These are phyloP conservation scores for Augochlorella aurata DNA, from an alignment of 2,888 invertebrate genomes.

Conservation along the genomic window DNA sequence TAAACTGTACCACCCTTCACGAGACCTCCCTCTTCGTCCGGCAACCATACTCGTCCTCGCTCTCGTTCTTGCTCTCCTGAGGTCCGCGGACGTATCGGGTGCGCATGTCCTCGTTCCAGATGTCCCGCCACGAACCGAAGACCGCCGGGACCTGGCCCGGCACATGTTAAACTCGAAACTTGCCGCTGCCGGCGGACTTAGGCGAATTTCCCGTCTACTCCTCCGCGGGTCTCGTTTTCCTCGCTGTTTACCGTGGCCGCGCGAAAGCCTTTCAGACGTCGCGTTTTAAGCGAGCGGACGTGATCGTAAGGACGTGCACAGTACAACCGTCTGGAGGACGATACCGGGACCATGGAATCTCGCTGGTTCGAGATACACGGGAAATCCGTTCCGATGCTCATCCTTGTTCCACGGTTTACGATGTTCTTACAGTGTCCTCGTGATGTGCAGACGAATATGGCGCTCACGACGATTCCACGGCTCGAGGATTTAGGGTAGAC, in stretches of 20 bases:
- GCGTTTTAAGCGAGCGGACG: constrained; percentile 26
- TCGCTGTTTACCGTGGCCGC: constrained; percentile 14
- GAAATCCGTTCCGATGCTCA: constrained; percentile 37
- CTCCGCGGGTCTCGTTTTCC: not conserved
- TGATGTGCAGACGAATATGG: not conserved
- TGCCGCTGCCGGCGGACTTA: not conserved
- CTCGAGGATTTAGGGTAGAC: not conserved
- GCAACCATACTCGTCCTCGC: not conserved
- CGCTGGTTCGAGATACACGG: constrained; percentile 13
- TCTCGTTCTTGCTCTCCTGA: not conserved
- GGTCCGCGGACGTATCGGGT: constrained; percentile 32
- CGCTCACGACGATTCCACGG: not conserved
- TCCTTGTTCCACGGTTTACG: constrained; percentile 28
- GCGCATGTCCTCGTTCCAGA: constrained; percentile 49
- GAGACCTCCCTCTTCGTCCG: constrained; percentile 2
- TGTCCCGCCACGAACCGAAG: constrained; percentile 15
- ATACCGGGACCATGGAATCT: too few species aligned
- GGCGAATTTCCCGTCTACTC: constrained; percentile 32
- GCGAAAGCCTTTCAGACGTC: constrained; percentile 40
- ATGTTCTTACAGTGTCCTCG: not conserved
- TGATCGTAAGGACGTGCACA: constrained; percentile 23
- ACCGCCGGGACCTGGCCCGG: not conserved
- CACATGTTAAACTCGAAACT: constrained; percentile 13
- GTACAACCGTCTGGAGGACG: not conserved
- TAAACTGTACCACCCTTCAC: constrained; percentile 49